Conservation (phyloP, 2,888 invertebrate genomes). For the Psylliodes chrysocephalus region DNA sequence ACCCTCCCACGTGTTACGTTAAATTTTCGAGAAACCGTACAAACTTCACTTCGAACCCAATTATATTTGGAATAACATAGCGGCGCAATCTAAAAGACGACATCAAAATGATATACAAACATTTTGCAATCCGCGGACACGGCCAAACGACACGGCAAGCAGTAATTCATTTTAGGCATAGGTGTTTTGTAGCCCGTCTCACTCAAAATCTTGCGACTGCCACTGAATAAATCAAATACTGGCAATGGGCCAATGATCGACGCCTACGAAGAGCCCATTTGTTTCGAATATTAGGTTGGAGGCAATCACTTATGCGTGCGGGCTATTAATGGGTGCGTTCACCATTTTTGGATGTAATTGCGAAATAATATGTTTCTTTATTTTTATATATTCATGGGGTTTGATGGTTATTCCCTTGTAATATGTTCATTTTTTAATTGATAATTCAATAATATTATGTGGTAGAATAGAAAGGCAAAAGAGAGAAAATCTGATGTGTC, state of each 20-base stretch:
- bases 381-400: no score
- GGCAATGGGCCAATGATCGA: constrained; percentile 53
- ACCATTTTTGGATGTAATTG: constrained; percentile 4
- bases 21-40: constrained; percentile 27
- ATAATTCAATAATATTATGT: no score
- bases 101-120: constrained; percentile 60
- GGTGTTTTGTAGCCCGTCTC: constrained; percentile 59
- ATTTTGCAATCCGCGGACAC: constrained; percentile 60
- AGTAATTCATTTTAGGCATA: constrained; percentile 59
- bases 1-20: constrained; percentile 29
- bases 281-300: constrained; percentile 34
- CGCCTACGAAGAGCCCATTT: constrained; percentile 42
- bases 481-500: no score
- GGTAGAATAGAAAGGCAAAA: no score
- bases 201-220: constrained; percentile 59
- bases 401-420: no score
- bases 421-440: no score
- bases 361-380: no score
- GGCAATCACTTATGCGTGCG: constrained; percentile 32
- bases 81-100: constrained; percentile 56
- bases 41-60: constrained; percentile 51
- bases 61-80: constrained; percentile 56
- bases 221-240: constrained; percentile 59
- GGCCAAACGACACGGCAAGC: constrained; percentile 58
- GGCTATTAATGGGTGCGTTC: constrained; percentile 11